Evolutionary conservation across 2,888 invertebrate genomes (phyloP).

Genomic region (Pseudococcus longispinus): DNA sequence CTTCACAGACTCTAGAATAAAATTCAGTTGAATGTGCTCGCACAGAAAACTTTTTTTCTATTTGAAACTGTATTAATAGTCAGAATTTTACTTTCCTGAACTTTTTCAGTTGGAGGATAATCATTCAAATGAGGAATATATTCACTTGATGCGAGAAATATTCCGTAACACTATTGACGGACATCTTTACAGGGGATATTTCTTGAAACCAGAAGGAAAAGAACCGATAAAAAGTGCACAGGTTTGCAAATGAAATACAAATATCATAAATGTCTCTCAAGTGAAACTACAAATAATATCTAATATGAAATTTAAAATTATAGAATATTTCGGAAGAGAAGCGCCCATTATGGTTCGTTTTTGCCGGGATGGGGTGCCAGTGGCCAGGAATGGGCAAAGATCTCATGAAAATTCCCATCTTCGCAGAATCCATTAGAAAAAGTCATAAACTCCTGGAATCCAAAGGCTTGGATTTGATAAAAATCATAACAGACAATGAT

Average conservation of each 20-base stretch:
- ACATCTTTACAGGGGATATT: background rate
- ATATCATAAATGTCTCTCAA: no score
- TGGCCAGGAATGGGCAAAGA: constrained; percentile 84
- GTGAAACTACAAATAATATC: no score
- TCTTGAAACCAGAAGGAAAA: background rate
- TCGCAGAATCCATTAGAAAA: constrained; percentile 74
- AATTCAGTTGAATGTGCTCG: no score
- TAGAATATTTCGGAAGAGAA: constrained; percentile 70
- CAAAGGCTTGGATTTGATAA: constrained; percentile 71
- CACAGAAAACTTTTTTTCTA: no score
- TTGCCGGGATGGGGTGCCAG: constrained; percentile 90
- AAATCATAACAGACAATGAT: constrained; percentile 70
- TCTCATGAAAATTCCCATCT: constrained; percentile 76
- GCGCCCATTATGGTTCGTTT: constrained; percentile 85
- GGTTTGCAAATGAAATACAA: no score
- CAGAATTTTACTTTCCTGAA: no score
- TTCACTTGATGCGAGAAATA: background rate
- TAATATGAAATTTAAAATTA: no score
- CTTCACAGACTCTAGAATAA: no score
- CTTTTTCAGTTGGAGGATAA: background rate
- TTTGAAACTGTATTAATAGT: no score
- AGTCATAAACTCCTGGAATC: constrained; percentile 71
- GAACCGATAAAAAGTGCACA: background rate
- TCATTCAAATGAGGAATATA: background rate
- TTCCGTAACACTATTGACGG: background rate